phyloP scores from a whole-genome alignment of 2,888 invertebrate species.

The Eupithecia pulchellata region DNA sequence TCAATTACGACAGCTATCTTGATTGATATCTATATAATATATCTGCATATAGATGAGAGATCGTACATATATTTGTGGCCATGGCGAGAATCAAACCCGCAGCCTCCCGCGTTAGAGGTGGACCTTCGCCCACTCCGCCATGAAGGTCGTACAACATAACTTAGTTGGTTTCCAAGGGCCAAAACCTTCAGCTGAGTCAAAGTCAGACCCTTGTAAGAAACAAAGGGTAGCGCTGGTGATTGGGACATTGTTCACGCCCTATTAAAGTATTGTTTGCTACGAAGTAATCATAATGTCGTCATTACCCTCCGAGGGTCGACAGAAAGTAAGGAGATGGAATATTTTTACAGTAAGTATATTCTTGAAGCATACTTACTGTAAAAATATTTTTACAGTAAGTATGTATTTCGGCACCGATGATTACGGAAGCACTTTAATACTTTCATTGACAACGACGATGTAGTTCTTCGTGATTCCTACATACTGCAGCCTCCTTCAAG shows the following conservation, averaged over 20 bases:
- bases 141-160: neutral
- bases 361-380: neutral
- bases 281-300: conserved; percentile 77
- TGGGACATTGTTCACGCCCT: conserved; percentile 77
- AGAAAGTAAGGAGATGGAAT: conserved; percentile 53
- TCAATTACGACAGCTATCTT: neutral
- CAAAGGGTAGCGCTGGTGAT: conserved; percentile 65
- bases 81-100: too few species aligned
- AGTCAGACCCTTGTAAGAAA: conserved; percentile 36
- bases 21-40: too few species aligned
- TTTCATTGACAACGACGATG: too few species aligned
- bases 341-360: conserved; percentile 9
- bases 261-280: conserved; percentile 82
- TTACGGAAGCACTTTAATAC: neutral
- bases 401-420: neutral
- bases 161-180: neutral
- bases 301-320: conserved; percentile 60
- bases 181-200: neutral
- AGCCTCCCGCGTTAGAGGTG: too few species aligned
- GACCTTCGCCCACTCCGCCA: too few species aligned
- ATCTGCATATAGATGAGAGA: too few species aligned
- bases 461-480: too few species aligned
- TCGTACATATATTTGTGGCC: too few species aligned
- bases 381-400: too few species aligned
- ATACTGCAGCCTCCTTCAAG: too few species aligned